Conservation (phyloP, 2,113 vertebrate genomes). For the Oenanthe oenanthe region DNA sequence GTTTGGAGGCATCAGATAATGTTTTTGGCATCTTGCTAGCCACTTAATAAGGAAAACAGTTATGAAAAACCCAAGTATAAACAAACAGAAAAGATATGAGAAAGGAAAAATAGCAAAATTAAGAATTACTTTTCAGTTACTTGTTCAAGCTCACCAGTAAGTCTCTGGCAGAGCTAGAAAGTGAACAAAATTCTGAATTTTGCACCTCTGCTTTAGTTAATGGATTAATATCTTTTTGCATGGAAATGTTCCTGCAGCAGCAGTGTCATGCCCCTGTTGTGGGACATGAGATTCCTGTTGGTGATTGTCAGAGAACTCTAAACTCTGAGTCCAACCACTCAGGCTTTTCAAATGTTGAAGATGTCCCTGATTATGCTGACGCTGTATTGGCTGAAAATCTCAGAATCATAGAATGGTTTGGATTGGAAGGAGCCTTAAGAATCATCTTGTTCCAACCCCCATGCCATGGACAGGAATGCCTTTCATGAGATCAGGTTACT, state of each 20-base stretch:
- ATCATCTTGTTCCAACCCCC: not conserved
- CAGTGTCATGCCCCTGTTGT: not conserved
- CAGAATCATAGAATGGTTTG: not conserved
- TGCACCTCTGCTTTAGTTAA: not conserved
- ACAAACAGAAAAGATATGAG: not conserved
- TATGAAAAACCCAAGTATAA: not conserved
- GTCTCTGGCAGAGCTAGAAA: not conserved
- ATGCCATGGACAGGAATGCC: not conserved
- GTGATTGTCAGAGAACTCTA: not conserved
- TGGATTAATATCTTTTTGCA: not conserved
- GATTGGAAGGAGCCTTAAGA: not conserved
- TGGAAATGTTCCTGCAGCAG: not conserved
- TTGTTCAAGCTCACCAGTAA: not conserved
- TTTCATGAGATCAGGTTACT: not conserved
- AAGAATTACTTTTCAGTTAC: not conserved
- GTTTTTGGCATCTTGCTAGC: constrained; percentile 24
- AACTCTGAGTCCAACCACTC: not conserved
- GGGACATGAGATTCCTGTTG: not conserved
- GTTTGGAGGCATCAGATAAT: constrained; percentile 1
- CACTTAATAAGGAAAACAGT: not conserved
- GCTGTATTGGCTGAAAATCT: not conserved
- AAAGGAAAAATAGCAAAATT: not conserved
- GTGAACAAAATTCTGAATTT: not conserved
- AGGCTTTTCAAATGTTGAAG: not conserved
- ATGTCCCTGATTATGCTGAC: not conserved